Percentiles rank a stretch among this genome's conserved stretches.
These are phyloP conservation scores for Smittia aterrima DNA, from an alignment of 2,888 invertebrate genomes.

Conservation along the genomic window DNA sequence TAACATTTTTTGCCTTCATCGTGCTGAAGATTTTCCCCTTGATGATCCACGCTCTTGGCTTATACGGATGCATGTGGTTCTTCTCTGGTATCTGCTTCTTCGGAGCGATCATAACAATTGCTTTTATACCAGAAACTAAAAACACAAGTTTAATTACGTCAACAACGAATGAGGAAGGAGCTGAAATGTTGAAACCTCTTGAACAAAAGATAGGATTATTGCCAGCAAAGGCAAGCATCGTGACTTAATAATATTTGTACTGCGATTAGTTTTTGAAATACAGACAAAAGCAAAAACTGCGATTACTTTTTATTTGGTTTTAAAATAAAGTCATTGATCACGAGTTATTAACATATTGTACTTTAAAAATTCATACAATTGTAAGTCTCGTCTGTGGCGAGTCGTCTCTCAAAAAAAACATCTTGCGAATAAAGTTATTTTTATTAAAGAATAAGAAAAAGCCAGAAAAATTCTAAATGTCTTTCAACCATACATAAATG, in stretches of 20 bases:
- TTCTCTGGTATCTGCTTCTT: constrained; percentile 40
- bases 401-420: too few relatives aligned
- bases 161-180: not conserved
- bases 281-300: too few relatives aligned
- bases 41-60: constrained; percentile 40
- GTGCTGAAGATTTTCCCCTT: constrained; percentile 43
- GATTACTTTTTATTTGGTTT: not conserved
- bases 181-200: not conserved
- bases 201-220: not conserved
- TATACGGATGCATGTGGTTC: constrained; percentile 42
- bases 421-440: too few relatives aligned
- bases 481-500: too few relatives aligned
- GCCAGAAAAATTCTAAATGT: too few relatives aligned
- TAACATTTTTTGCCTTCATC: constrained; percentile 43
- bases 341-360: too few relatives aligned
- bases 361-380: too few relatives aligned
- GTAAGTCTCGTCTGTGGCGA: too few relatives aligned
- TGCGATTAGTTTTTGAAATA: too few relatives aligned
- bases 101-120: not conserved
- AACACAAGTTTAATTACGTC: not conserved
- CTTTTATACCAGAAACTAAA: constrained; percentile 12
- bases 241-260: not conserved
- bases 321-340: too few relatives aligned
- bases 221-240: not conserved
- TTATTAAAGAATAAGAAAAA: too few relatives aligned